Base-by-base conservation (phyloP, 2,113 vertebrate species). In the Cyanistes caeruleus region DNA sequence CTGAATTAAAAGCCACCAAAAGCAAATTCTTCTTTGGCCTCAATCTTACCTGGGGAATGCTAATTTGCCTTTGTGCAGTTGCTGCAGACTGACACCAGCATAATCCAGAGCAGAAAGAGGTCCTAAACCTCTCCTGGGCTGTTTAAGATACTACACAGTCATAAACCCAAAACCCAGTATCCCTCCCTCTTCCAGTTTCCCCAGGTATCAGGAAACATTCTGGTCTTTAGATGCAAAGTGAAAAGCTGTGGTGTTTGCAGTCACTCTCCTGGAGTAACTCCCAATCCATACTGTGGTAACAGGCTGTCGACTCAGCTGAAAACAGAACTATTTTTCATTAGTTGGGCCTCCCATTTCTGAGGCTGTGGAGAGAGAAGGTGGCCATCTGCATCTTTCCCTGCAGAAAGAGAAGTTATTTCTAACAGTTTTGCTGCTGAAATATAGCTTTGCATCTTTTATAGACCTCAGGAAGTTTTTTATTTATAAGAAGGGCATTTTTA, bases 241-340 rank as follows among this genome's bases (percentile, higher is more conserved):
- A 76, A 90, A 94, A 78, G 64, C 49, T 65, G 84, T 74, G 91
- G 53, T 87, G 35, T 90, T 83, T 94, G 69, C 52, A 37, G 31
- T 84, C 67, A 28, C 59, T 77, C 92, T 75, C 82, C 63, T 94
- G 83, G 93, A 93, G 55, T 58, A 59, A 21, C 23, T 94, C 90
- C 90, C 68, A 74, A 6, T 78, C 48, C 85, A 52, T 75, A 10
- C 52, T 13, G 35, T 74, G 82, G 79, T 72, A 80, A 56, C 39
- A 86, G 43, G 55, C 8, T 55, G 63, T 87, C 13, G 0, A n/a
- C 60, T 84, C 92, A 92, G 72, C 75, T 84, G 49, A 89, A 56
- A 84, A 60, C 78, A 86, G 68, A 51, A 65, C 39, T 28, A 51
- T 48, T 84, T 92, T 74, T 62, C 23, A 33, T 74, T 67, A 81